Base-by-base conservation (phyloP, 2,888 invertebrate species). In the Caenorhabditis japonica region DNA sequence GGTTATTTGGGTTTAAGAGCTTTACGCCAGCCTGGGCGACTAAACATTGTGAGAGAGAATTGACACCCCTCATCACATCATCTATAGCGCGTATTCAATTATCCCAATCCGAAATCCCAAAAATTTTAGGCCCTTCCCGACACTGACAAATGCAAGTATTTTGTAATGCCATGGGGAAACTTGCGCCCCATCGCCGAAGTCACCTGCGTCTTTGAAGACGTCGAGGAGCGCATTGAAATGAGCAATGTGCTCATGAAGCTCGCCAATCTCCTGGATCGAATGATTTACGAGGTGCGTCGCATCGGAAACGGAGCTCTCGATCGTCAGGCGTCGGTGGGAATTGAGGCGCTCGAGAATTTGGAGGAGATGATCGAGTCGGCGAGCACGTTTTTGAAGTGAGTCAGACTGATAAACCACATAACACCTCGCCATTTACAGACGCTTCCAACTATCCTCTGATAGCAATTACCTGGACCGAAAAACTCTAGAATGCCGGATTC, bases 141-240 rank as follows among this genome's bases (percentile, higher is more conserved):
- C 49, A 76, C 64, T 47, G 85, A 85, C 51, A 77, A 79, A 2
- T 62, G 76, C 41, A 74, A 76, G 23, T 81, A 80, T 64, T 85
- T 81, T 59, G 68, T 79, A 12, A 82, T 86, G 81, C 84, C 85
- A 4, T 86, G 86, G 86, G 84, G 84, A 25, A 85, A 86, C 52
- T 70, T 81, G 39, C 83, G 85, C 23, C 86, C 86, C 1, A 43
- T 84, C 33, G 61, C 77, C 17, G 81, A 81, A 43, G 53, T 86
- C 12, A 60, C 44, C 5, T 80, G 80, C 17, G 10, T 34, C 8
- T 86, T 75, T 43, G 86, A 86, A 44, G 69, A 76, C 23, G 73
- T 83, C n/a, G 73, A 77, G 3, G 60, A 76, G 25, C 73, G 85
- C 13, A 62, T 85, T 12, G 76, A 76, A 38, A 68, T 77, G 44